A percentile compares a stretch with the other conserved stretches of the same genome.
These are phyloP conservation scores for Ctenosaura bakeri DNA, from an alignment of 2,797 vertebrate species.

Conservation along the genomic window DNA sequence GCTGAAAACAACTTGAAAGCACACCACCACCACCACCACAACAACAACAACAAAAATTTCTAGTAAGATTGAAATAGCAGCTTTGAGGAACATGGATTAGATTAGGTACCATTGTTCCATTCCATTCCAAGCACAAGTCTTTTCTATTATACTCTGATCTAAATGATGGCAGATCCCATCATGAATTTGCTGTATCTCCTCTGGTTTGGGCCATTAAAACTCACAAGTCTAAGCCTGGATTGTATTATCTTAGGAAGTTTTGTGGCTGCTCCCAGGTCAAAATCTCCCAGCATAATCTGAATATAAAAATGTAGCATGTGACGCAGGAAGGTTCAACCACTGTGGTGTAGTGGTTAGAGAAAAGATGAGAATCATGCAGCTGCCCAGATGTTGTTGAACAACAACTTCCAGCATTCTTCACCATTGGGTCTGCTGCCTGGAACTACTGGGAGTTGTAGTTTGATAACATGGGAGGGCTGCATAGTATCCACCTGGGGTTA, in stretches of 20 bases:
- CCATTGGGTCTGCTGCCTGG: too few species aligned
- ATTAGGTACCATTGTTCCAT: neutral
- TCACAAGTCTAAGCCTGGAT: neutral
- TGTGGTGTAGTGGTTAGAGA: neutral
- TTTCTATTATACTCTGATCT: neutral
- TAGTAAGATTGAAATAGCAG: neutral
- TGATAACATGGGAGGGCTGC: too few species aligned
- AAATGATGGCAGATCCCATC: too few species aligned
- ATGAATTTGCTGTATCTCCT: too few species aligned
- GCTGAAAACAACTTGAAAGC: too few species aligned
- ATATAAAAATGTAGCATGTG: neutral
- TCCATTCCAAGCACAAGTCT: neutral
- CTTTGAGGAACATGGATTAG: neutral
- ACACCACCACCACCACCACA: too few species aligned
- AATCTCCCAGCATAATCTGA: neutral
- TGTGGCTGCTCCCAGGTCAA: neutral
- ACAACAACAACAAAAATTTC: too few species aligned
- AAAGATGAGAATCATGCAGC: too few species aligned
- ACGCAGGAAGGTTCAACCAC: neutral
- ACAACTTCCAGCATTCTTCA: too few species aligned
- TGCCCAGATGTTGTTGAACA: too few species aligned
- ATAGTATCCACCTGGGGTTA: too few species aligned
- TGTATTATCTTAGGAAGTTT: neutral
- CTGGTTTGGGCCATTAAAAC: neutral
- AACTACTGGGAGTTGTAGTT: too few species aligned